Evolutionary conservation across 2,113 vertebrate genomes (phyloP), one percentile per base, ranked within the genome.

Genomic region (Steatornis caripensis): DNA sequence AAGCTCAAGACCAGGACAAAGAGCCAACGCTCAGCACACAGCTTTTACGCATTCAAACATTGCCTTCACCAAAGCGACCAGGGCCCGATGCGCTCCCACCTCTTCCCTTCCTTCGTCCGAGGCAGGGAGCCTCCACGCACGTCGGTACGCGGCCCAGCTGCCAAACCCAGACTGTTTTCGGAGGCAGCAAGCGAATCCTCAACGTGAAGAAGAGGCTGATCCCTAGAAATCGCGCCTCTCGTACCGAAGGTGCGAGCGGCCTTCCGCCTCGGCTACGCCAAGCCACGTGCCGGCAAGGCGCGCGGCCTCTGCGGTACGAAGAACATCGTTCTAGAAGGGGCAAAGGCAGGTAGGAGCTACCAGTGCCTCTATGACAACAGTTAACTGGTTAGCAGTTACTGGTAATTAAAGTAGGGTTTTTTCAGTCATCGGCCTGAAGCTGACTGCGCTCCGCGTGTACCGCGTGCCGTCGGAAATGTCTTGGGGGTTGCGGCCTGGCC

Each of bases 1-100:
- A 97, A 97, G 97, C 97, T 97, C 96, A 69, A 80, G 95, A 77
- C 90, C 64, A 53, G 21, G 84, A 85, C 78, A 54, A 62, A 36
- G 89, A 91, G 91, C 92, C 64, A 21, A n/a, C 60, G 12, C 26
- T 80, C 3, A 5, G 61, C 75, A 88, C 46, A 21, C 11, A 6
- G 32, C 27, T 92, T 87, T 97, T 92, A 51, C 26, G 57, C 97
- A 95, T 97, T 97, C 96, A 97, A 95, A 97, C 97, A 97, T 85
- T 97, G 98, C 98, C 98, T 97, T 45, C 95, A 84, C n/a, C 15
- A 4, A 77, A 81, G 90, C 2, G 53, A 20, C 65, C 37, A 7
- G 57, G 65, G 61, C n/a, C 61, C 2, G 15, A 4, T 1, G 39
- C 2, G 26, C 39, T n/a, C 39, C 78, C 12, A 5, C 29, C 32